Evolutionary conservation across 2,797 vertebrate species (phyloP).

Genomic region (Parotocinclus haroldoi): DNA sequence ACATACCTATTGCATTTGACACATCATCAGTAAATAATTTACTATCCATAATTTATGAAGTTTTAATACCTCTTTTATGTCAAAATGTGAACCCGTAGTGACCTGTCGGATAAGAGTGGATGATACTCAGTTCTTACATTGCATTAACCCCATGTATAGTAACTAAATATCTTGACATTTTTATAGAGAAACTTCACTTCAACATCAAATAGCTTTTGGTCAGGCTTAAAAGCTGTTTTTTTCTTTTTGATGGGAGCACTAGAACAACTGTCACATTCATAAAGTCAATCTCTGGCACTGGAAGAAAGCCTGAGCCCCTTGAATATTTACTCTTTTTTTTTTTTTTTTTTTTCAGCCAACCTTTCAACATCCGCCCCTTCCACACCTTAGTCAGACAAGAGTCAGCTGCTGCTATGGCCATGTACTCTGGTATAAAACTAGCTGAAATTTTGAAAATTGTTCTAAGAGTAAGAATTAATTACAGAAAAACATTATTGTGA

Average conservation of each 20-base stretch:
- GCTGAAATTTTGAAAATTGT: too few species aligned
- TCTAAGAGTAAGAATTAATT: too few species aligned
- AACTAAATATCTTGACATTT: too few species aligned
- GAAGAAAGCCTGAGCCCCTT: slow-evolving; percentile 31
- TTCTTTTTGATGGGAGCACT: slow-evolving; percentile 30
- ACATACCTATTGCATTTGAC: too few species aligned
- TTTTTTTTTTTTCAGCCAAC: slow-evolving; percentile 3
- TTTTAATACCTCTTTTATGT: too few species aligned
- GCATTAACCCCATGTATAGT: too few species aligned
- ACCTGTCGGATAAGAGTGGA: too few species aligned
- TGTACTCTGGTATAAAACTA: not conserved
- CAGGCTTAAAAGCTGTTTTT: slow-evolving; percentile 14
- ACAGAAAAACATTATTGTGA: too few species aligned
- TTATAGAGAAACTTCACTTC: slow-evolving; percentile 1
- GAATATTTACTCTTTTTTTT: slow-evolving; percentile 32
- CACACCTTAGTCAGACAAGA: slow-evolving; percentile 1
- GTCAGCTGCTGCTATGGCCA: slow-evolving; percentile 10
- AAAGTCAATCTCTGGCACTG: slow-evolving; percentile 37
- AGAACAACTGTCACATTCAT: slow-evolving; percentile 47
- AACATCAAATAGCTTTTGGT: slow-evolving; percentile 40
- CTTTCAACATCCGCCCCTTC: slow-evolving; percentile 37
- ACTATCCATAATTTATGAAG: too few species aligned
- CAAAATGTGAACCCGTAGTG: too few species aligned
- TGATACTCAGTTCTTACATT: too few species aligned
- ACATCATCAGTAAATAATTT: too few species aligned